Percentiles rank a stretch among this genome's conserved stretches.
Conservation (phyloP, 2,113 vertebrate species). For the Fulica atra region DNA sequence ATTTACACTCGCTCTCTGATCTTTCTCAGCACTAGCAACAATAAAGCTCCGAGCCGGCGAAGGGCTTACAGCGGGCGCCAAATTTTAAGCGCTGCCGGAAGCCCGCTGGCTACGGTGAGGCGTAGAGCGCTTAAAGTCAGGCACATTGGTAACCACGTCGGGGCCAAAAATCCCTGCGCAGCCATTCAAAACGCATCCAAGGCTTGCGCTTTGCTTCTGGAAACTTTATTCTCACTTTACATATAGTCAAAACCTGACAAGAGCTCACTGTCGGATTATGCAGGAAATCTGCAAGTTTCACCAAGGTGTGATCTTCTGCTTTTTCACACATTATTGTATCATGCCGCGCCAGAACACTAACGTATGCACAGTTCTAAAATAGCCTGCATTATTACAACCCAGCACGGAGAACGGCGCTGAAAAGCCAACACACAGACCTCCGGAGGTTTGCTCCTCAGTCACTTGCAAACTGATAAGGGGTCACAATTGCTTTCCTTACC, state of each 20-base stretch:
- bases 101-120: background rate
- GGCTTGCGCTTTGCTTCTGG: constrained; percentile 44
- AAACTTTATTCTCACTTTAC: constrained; percentile 71
- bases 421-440: constrained; percentile 32
- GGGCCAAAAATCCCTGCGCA: constrained; percentile 43
- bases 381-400: constrained; percentile 71
- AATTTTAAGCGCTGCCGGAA: background rate
- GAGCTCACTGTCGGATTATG: constrained; percentile 76
- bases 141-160: background rate
- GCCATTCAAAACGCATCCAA: constrained; percentile 42
- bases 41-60: background rate
- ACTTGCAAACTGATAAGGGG: background rate
- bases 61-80: background rate
- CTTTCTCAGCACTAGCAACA: background rate
- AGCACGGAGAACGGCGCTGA: constrained; percentile 25
- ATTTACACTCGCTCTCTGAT: constrained; percentile 2
- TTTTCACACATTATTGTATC: constrained; percentile 81
- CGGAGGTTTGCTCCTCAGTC: constrained; percentile 22
- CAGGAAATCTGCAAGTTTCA: constrained; percentile 79
- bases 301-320: constrained; percentile 78
- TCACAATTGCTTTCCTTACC: constrained; percentile 1
- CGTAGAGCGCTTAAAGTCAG: background rate
- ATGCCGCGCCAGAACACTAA: constrained; percentile 74
- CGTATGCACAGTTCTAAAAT: constrained; percentile 80
- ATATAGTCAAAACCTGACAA: constrained; percentile 74